Percentiles rank a stretch among this genome's conserved stretches.
These are phyloP conservation scores for Listronotus oregonensis DNA, from an alignment of 1,140 invertebrate species.

Conservation along the genomic window DNA sequence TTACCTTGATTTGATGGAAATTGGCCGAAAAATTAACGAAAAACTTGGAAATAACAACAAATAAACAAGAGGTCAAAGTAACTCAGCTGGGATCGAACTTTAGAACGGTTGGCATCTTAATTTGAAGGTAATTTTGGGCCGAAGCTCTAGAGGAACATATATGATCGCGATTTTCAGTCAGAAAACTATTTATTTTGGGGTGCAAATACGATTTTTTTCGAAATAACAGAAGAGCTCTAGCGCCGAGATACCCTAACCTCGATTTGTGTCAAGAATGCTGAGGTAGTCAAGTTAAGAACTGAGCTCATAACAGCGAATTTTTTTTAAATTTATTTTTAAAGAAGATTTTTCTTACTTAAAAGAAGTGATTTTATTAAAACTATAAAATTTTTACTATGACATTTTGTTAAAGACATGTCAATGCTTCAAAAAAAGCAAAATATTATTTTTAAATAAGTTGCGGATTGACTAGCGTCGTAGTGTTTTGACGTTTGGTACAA, in stretches of 20 bases:
- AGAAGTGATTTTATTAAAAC: too few relatives aligned
- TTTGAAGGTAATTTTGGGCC: constrained; percentile 21
- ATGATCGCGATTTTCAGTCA: constrained; percentile 24
- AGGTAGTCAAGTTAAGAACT: constrained; percentile 2
- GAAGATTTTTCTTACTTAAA: too few relatives aligned
- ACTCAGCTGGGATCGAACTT: constrained; percentile 47
- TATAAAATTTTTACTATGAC: not conserved
- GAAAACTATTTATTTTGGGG: constrained; percentile 15
- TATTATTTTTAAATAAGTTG: too few relatives aligned
- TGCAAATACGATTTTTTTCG: constrained; percentile 14
- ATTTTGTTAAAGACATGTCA: not conserved
- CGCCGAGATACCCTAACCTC: constrained; percentile 35
- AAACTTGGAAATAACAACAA: constrained; percentile 34
- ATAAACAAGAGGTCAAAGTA: constrained; percentile 40
- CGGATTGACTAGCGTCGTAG: too few relatives aligned
- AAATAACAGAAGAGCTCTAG: constrained; percentile 24
- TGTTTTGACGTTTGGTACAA: too few relatives aligned
- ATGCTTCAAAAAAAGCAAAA: too few relatives aligned
- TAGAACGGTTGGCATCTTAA: constrained; percentile 43
- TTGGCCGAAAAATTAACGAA: constrained; percentile 5
- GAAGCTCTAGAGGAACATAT: constrained; percentile 10
- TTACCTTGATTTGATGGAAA: constrained; percentile 3
- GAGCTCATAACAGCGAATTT: constrained; percentile 8
- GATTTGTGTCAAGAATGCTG: constrained; percentile 36
- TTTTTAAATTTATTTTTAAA: not conserved